These are phyloP conservation scores for Anorthoa munda DNA, from an alignment of 2,888 invertebrate genomes.

Conservation along the genomic window DNA sequence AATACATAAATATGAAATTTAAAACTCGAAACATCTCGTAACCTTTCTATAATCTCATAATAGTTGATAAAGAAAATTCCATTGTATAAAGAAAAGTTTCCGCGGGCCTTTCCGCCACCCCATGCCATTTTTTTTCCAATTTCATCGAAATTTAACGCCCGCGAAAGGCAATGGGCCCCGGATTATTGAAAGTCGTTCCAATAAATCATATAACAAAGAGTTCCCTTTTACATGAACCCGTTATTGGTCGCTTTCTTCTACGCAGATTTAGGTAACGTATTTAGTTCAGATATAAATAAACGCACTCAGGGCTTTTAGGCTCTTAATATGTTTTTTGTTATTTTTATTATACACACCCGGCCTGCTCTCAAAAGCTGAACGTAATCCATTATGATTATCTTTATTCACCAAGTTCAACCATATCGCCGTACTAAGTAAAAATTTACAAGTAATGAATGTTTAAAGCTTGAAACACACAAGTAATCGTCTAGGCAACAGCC, in stretches of 20 bases:
- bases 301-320: conserved; percentile 29
- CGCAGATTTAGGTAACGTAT: conserved; percentile 47
- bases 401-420: conserved; percentile 53
- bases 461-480: conserved; percentile 54
- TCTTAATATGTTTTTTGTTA: conserved; percentile 51
- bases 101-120: conserved; percentile 48
- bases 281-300: conserved; percentile 52
- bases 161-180: conserved; percentile 65
- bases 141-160: conserved; percentile 73
- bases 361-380: conserved; percentile 34
- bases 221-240: conserved; percentile 57
- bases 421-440: conserved; percentile 43
- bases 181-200: conserved; percentile 69
- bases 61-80: conserved; percentile 54
- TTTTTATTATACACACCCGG: conserved; percentile 46
- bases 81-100: conserved; percentile 59
- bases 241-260: conserved; percentile 49
- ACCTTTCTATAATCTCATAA: conserved; percentile 26
- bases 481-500: conserved; percentile 57
- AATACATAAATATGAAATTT: background rate
- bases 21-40: conserved; percentile 14
- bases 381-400: conserved; percentile 62
- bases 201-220: conserved; percentile 74
- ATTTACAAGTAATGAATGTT: conserved; percentile 63
- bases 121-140: conserved; percentile 70